Percentiles rank a stretch among this genome's conserved stretches.
phyloP scores from a whole-genome alignment of 2,888 invertebrate genomes.

The Deroplatys truncata region DNA sequence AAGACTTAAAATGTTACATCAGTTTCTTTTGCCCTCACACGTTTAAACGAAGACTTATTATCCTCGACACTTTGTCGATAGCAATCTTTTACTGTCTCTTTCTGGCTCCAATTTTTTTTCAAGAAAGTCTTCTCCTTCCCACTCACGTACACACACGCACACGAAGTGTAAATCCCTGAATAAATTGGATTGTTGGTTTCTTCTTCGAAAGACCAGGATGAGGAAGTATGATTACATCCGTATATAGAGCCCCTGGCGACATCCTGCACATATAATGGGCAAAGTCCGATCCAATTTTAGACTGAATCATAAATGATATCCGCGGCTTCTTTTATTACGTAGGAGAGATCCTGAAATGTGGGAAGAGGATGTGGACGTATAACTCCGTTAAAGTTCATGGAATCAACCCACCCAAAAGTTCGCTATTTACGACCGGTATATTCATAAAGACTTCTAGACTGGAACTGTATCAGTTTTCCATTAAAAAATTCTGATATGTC shows the following conservation, averaged over 20 bases:
- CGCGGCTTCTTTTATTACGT: background rate
- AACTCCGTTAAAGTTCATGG: background rate
- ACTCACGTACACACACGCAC: background rate
- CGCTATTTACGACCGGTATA: too few relatives aligned
- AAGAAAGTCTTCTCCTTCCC: background rate
- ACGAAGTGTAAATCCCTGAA: conserved; percentile 2
- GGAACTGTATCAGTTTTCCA: too few relatives aligned
- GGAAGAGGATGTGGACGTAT: background rate
- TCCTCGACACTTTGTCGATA: background rate
- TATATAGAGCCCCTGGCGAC: background rate
- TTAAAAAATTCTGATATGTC: too few relatives aligned
- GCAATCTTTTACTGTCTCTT: background rate
- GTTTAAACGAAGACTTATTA: background rate
- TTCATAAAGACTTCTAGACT: too few relatives aligned
- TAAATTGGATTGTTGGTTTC: conserved; percentile 16
- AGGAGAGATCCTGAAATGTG: background rate
- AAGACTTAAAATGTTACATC: too few relatives aligned
- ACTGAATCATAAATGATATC: conserved; percentile 11
- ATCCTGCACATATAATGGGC: background rate
- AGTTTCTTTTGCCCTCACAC: background rate
- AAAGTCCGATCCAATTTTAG: background rate
- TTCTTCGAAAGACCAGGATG: background rate
- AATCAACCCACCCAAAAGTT: background rate
- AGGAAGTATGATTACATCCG: background rate
- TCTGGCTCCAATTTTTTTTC: background rate